phyloP scores from a whole-genome alignment of 2,797 vertebrate species.

The Neosilurus mollespiculum region DNA sequence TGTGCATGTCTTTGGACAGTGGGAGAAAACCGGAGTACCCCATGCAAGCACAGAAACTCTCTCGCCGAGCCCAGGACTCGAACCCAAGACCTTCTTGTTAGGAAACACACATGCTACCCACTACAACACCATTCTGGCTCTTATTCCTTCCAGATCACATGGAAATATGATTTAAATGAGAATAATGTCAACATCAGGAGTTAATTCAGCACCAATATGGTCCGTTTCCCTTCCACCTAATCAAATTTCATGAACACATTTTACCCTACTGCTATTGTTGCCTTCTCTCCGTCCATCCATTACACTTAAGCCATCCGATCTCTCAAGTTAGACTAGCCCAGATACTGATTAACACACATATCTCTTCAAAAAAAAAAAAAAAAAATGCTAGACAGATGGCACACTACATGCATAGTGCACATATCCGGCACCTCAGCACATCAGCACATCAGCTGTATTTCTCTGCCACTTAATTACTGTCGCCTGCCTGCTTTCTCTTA shows the following conservation, averaged over 20 bases:
- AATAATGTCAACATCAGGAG: not conserved
- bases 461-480: conserved; percentile 1
- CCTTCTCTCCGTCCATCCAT: not conserved
- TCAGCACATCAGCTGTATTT: not conserved
- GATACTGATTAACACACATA: conserved; percentile 15
- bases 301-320: conserved; percentile 12
- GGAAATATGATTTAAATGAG: not conserved
- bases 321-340: not conserved
- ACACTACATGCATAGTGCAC: not conserved
- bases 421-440: not conserved
- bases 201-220: not conserved
- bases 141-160: not conserved
- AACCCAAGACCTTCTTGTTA: no score
- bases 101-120: no score
- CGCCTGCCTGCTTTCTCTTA: conserved; percentile 11
- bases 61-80: no score
- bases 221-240: not conserved
- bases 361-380: conserved; percentile 11
- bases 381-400: conserved; percentile 14
- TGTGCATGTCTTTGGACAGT: no score
- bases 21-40: no score
- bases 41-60: no score
- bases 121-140: no score
- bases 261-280: not conserved
- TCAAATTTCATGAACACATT: conserved; percentile 1